These are phyloP conservation scores for Thalassoma bifasciatum DNA, from an alignment of 2,113 vertebrate species.

Conservation along the genomic window DNA sequence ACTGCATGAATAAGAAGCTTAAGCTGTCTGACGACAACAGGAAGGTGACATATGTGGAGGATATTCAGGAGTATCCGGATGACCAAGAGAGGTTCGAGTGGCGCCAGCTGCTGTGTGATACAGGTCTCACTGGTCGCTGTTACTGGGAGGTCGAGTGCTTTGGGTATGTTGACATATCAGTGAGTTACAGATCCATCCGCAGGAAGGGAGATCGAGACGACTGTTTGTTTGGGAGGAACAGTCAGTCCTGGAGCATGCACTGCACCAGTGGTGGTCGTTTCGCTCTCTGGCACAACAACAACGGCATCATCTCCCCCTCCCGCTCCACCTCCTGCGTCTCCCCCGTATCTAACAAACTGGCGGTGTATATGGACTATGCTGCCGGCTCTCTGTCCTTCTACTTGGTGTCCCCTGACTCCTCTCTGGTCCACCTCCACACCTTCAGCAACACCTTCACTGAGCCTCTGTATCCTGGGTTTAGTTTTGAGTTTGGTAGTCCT, in stretches of 20 bases:
- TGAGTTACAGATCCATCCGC: background rate
- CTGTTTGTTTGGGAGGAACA: background rate
- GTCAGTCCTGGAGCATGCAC: background rate
- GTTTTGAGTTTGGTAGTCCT: background rate
- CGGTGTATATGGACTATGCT: background rate
- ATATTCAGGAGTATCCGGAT: background rate
- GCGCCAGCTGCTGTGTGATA: background rate
- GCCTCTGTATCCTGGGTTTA: background rate
- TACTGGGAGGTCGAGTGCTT: background rate
- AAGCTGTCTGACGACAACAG: background rate
- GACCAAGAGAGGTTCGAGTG: background rate
- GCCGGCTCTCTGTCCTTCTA: conserved; percentile 9
- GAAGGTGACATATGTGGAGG: background rate
- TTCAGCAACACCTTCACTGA: background rate
- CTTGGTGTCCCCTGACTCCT: background rate
- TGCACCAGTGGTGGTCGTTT: background rate
- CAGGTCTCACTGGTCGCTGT: background rate
- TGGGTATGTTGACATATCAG: background rate
- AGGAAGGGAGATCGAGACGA: background rate
- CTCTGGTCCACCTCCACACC: conserved; percentile 2
- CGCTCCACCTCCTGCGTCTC: background rate
- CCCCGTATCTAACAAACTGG: background rate
- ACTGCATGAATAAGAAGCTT: background rate
- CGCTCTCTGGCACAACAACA: background rate
- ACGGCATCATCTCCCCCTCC: background rate